phyloP scores from a whole-genome alignment of 2,797 vertebrate genomes.

The Coracias cyanogaster region DNA sequence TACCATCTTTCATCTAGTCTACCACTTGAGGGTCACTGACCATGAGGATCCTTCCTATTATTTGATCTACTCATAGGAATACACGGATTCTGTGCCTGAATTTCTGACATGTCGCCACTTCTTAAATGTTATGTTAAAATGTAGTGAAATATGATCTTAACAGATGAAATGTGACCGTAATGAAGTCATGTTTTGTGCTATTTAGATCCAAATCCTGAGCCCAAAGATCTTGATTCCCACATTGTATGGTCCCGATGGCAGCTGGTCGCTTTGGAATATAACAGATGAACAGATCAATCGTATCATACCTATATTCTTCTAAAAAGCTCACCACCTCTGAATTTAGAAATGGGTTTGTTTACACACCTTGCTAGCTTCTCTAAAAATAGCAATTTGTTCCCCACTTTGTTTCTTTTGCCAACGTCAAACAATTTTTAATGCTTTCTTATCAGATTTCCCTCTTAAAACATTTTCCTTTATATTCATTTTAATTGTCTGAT shows the following conservation, averaged over 20 bases:
- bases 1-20: slow-evolving; percentile 5
- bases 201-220: neutral
- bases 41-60: neutral
- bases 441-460: neutral
- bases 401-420: neutral
- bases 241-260: neutral
- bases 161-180: neutral
- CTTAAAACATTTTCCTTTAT: neutral
- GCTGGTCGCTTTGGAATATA: neutral
- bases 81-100: neutral
- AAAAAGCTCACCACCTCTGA: neutral
- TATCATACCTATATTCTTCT: neutral
- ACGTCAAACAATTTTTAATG: neutral
- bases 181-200: neutral
- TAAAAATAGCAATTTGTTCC: neutral
- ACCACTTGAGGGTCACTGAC: neutral
- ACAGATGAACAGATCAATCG: neutral
- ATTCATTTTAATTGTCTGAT: neutral
- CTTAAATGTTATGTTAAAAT: neutral
- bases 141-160: neutral
- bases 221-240: neutral
- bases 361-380: neutral
- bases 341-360: neutral
- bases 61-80: neutral
- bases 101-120: neutral